Evolutionary conservation across 2,888 invertebrate genomes (phyloP), one percentile per base, ranked within the genome.

Genomic region (Erynnis tages): DNA sequence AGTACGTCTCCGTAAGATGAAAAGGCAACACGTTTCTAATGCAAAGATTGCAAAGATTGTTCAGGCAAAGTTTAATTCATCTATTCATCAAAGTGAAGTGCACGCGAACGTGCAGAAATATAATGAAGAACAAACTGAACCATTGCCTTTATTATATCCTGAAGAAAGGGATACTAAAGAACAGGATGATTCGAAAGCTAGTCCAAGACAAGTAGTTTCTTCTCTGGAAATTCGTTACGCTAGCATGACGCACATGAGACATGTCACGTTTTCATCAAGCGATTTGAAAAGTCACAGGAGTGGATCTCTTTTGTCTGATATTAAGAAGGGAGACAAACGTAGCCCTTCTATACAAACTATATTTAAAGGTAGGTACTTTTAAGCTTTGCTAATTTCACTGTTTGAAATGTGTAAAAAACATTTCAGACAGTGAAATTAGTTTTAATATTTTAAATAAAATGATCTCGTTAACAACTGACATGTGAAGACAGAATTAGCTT

Each of bases 211-310:
- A 47, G 57, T 71, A 1, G 55, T 71, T 14, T 82, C 83, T 0
- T 76, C 81, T 0, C 30, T 81, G 27, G 76, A 79, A 53, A 59
- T 83, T n/a, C 66, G 66, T 38, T 77, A 71, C 49, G 66, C 71
- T 1, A 76, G 68, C 53, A 55, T 73, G 27, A 62, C 63, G 2
- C 72, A 62, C 50, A 60, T 60, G 54, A 76, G 72, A 49, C 67
- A 68, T 11, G 63, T 71, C 1, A 63, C 71, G 0, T 69, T 74
- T 59, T 77, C 82, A 1, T 69, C 76, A 0, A 71, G 71, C 0
- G 65, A 73, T 37, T 41, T 75, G 4, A 66, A 60, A 50, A 44
- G 46, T 61, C 59, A 21, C 40, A 50, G 1, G 38, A 63, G 21
- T 61, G 66, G 1, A 52, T 62, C 19, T 57, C 65, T 46, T 11